Evolutionary conservation across 2,888 invertebrate species (phyloP).

Genomic region (Drosophila paramelanica): DNA sequence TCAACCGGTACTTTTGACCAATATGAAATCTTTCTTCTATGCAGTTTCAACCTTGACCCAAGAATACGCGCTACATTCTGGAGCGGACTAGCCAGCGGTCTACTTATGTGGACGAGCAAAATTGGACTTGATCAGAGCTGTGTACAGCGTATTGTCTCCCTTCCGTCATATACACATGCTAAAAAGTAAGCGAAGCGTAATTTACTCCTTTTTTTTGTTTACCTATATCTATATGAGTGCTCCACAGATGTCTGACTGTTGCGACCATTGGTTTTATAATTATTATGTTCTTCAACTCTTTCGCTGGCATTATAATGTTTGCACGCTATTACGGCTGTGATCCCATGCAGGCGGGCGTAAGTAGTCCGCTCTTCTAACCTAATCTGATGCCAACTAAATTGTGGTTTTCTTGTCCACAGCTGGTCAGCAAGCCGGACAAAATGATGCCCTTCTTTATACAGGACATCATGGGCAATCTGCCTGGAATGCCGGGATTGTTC

Average conservation of each 20-base stretch:
- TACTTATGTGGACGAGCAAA: slow-evolving; percentile 88
- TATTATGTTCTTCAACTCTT: slow-evolving; percentile 87
- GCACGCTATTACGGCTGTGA: slow-evolving; percentile 87
- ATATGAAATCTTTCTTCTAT: slow-evolving; percentile 13
- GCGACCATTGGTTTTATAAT: slow-evolving; percentile 86
- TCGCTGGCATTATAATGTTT: slow-evolving; percentile 87
- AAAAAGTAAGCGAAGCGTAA: slow-evolving; percentile 83
- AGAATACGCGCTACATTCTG: slow-evolving; percentile 88
- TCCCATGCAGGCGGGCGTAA: slow-evolving; percentile 86
- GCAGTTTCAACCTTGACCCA: slow-evolving; percentile 87
- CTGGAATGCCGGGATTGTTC: slow-evolving; percentile 87
- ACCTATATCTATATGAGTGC: not conserved
- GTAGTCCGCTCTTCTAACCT: not conserved
- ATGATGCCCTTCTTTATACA: slow-evolving; percentile 87
- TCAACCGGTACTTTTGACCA: not conserved
- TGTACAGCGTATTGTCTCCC: slow-evolving; percentile 89
- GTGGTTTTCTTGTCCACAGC: slow-evolving; percentile 30
- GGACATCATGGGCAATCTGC: slow-evolving; percentile 86
- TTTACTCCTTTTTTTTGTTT: not conserved
- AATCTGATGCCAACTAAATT: not conserved
- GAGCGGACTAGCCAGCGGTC: slow-evolving; percentile 87
- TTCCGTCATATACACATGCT: slow-evolving; percentile 87
- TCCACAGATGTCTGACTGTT: slow-evolving; percentile 85
- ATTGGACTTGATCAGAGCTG: slow-evolving; percentile 90
- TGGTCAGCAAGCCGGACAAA: slow-evolving; percentile 85